Conservation (phyloP, 2,888 invertebrate genomes). For the Zaprionus bogoriensis region DNA sequence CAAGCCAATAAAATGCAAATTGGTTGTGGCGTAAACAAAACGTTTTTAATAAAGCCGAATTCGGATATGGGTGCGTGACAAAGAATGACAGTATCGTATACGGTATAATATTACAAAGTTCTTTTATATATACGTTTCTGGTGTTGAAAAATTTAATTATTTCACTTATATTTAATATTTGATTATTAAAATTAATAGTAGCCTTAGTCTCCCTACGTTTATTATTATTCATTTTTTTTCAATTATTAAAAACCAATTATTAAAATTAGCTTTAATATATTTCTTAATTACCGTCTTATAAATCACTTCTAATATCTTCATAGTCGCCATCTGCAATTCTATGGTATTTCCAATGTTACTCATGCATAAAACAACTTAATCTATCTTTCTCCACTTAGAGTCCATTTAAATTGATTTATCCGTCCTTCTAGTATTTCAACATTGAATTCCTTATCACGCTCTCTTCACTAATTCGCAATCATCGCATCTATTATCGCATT, state of each 20-base stretch:
- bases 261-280: not conserved
- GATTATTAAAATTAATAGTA: too few relatives aligned
- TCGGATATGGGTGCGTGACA: constrained; percentile 28
- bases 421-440: not conserved
- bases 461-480: constrained; percentile 12
- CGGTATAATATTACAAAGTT: too few relatives aligned
- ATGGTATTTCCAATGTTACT: too few relatives aligned
- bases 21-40: constrained; percentile 55
- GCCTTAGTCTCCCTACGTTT: too few relatives aligned
- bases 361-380: not conserved
- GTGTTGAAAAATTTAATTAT: not conserved
- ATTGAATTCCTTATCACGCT: constrained; percentile 8
- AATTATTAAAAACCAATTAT: too few relatives aligned
- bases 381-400: not conserved
- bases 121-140: too few relatives aligned
- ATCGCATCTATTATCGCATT: constrained; percentile 37
- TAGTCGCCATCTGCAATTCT: too few relatives aligned
- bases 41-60: constrained; percentile 31
- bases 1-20: constrained; percentile 73
- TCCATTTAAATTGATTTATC: not conserved
- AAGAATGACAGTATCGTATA: not conserved
- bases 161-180: too few relatives aligned
- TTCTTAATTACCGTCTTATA: too few relatives aligned
- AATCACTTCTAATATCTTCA: too few relatives aligned
- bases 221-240: not conserved